Evolutionary conservation across 1,140 invertebrate species (phyloP).

Genomic region (Calliopsis andreniformis): DNA sequence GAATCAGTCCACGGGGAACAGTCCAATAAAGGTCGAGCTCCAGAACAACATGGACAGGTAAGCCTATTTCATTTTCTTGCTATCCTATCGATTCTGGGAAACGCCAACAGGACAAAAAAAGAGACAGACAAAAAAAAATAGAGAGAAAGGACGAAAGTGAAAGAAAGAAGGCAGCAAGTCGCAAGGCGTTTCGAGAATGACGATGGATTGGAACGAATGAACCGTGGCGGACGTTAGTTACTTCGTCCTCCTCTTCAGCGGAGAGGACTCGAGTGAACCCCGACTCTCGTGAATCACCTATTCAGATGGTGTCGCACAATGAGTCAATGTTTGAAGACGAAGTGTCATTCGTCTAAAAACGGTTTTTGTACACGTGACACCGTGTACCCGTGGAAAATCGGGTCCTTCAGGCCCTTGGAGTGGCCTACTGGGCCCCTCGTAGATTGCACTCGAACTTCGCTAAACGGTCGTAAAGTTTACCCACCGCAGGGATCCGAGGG

Average conservation of each 20-base stretch:
- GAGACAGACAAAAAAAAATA: neutral
- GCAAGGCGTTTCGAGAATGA: constrained; percentile 17
- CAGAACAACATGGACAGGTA: constrained; percentile 88
- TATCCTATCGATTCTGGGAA: neutral
- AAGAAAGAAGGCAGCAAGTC: neutral
- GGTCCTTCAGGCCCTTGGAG: constrained; percentile 34
- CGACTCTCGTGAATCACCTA: constrained; percentile 73
- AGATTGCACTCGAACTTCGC: constrained; percentile 44
- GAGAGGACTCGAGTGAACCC: constrained; percentile 36
- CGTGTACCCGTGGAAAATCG: constrained; percentile 68
- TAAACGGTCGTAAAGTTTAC: constrained; percentile 29
- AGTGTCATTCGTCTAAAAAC: constrained; percentile 67
- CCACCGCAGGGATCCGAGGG: neutral
- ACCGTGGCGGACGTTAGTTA: constrained; percentile 49
- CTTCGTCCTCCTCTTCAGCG: constrained; percentile 29
- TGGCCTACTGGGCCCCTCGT: constrained; percentile 31
- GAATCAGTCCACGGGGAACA: constrained; percentile 90
- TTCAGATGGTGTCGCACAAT: constrained; percentile 67
- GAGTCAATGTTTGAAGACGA: constrained; percentile 69
- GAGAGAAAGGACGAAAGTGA: neutral
- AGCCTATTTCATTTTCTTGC: constrained; percentile 55
- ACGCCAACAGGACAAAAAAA: neutral
- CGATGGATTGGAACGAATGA: constrained; percentile 40
- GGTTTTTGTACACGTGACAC: constrained; percentile 58
- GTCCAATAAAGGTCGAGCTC: constrained; percentile 86